Evolutionary conservation across 2,888 invertebrate genomes (phyloP).

Genomic region (Rotaria sp.): DNA sequence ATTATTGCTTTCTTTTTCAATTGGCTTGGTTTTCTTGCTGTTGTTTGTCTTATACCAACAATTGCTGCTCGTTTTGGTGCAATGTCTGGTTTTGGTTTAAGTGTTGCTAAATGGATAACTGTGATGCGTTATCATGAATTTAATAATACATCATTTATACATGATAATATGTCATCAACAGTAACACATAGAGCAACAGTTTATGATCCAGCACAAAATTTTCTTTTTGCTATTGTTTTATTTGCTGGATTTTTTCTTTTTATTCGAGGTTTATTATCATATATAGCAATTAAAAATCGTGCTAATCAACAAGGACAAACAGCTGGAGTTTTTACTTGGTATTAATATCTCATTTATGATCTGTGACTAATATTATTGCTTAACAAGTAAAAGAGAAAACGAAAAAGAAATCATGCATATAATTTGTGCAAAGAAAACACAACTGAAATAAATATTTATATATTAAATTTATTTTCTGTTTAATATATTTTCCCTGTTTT

Average conservation of each 20-base stretch:
- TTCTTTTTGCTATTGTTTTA: constrained; percentile 24
- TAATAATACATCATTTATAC: background rate
- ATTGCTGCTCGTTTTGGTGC: constrained; percentile 87
- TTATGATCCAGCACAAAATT: constrained; percentile 26
- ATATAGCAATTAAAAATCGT: constrained; percentile 36
- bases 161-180: background rate
- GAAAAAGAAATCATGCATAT: background rate
- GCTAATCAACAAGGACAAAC: constrained; percentile 18
- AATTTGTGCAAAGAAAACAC: background rate
- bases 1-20: constrained; percentile 81
- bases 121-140: constrained; percentile 21
- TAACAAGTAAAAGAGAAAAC: background rate
- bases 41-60: constrained; percentile 86
- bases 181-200: background rate
- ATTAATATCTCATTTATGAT: background rate
- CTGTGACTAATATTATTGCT: background rate
- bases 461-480: background rate
- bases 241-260: constrained; percentile 37
- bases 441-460: background rate
- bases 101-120: constrained; percentile 77
- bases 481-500: background rate
- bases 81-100: constrained; percentile 80
- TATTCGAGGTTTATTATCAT: constrained; percentile 36
- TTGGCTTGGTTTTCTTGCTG: constrained; percentile 83
- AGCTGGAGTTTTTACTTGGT: background rate